Conservation (phyloP, 2,888 invertebrate species). For the Taphrorychus bicolor region DNA sequence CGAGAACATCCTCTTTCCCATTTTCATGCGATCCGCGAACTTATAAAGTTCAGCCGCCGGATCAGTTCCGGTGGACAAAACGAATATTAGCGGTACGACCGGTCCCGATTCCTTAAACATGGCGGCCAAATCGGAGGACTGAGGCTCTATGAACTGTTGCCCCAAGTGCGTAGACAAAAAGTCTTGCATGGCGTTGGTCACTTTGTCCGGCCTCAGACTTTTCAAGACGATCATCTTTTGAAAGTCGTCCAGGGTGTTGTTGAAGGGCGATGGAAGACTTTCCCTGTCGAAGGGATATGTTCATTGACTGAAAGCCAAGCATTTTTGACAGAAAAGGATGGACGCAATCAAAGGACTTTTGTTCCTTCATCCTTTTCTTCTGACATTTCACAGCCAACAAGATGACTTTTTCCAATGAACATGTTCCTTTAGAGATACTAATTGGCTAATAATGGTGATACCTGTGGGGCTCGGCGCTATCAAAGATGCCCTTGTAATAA, state of each 20-base stretch:
- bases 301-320: too few species aligned
- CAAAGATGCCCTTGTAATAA: conserved; percentile 71
- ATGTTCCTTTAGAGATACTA: too few species aligned
- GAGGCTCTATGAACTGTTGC: conserved; percentile 82
- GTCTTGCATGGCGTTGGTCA: conserved; percentile 80
- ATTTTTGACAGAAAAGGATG: too few species aligned
- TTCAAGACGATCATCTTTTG: conserved; percentile 81
- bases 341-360: too few species aligned
- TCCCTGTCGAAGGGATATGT: conserved; percentile 62
- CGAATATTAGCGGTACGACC: conserved; percentile 79
- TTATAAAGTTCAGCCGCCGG: conserved; percentile 83
- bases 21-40: conserved; percentile 82
- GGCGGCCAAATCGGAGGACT: conserved; percentile 81
- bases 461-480: conserved; percentile 72
- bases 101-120: conserved; percentile 66
- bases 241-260: conserved; percentile 68
- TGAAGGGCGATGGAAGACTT: conserved; percentile 71
- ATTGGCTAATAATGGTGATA: conserved; percentile 48
- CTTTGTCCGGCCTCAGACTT: conserved; percentile 83
- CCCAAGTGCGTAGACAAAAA: conserved; percentile 76
- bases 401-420: too few species aligned
- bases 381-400: too few species aligned
- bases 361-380: too few species aligned
- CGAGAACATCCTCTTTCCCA: conserved; percentile 76
- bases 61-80: conserved; percentile 90